phyloP scores from a whole-genome alignment of 2,113 vertebrate species.

The Capreolus pygargus region DNA sequence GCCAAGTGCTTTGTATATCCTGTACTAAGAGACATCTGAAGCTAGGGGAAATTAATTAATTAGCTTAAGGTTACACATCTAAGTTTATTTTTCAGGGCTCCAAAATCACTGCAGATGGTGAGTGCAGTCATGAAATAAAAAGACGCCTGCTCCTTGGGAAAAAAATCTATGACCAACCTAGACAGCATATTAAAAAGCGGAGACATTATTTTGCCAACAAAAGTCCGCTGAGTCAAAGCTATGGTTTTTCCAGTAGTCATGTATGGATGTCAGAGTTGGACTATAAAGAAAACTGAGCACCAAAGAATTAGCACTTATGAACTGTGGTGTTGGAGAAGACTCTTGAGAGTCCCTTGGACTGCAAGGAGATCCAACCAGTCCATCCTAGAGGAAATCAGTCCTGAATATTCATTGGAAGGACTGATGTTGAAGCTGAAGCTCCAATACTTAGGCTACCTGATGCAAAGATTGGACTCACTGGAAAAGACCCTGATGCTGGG shows the following conservation, averaged over 20 bases:
- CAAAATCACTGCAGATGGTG: neutral
- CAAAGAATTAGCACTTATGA: neutral
- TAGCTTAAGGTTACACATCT: neutral
- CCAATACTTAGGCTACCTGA: neutral
- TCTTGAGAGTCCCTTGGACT: neutral
- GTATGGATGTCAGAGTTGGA: neutral
- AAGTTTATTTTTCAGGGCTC: neutral
- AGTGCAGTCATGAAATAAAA: neutral
- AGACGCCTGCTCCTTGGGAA: neutral
- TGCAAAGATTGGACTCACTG: neutral
- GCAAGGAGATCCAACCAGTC: neutral
- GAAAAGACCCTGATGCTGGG: neutral
- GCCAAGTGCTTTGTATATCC: neutral
- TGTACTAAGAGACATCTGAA: neutral
- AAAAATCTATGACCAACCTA: neutral
- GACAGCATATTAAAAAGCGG: neutral
- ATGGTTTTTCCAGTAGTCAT: neutral
- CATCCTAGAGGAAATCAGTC: neutral
- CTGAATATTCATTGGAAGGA: neutral
- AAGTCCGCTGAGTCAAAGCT: neutral
- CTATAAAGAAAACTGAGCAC: neutral
- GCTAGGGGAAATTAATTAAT: neutral
- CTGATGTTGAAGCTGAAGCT: neutral
- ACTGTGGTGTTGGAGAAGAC: neutral
- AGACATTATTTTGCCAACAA: neutral